Percentiles rank a stretch among this genome's conserved stretches.
Conservation (phyloP, 2,888 invertebrate species). For the Nipponacmea schrenckii region DNA sequence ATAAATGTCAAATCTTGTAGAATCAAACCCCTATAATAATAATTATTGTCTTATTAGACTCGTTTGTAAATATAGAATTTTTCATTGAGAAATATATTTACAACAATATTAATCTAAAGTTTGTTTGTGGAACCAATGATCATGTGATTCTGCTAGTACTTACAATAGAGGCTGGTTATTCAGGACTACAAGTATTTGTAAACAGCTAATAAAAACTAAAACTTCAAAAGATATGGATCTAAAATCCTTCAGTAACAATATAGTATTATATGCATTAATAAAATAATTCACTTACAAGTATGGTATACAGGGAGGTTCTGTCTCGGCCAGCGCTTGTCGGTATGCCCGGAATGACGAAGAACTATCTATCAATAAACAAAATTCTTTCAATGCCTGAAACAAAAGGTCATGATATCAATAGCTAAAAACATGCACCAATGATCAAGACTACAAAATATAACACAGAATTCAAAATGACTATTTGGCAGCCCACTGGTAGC, state of each 20-base stretch:
- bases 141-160: neutral
- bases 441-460: no score
- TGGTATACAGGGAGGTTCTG: constrained; percentile 97
- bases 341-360: constrained; percentile 98
- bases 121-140: no score
- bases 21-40: constrained; percentile 85
- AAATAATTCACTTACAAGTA: constrained; percentile 84
- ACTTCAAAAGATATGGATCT: no score
- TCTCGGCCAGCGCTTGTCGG: constrained; percentile 90
- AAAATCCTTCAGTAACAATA: no score
- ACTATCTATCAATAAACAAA: constrained; percentile 95
- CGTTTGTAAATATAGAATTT: no score
- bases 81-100: no score
- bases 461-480: no score
- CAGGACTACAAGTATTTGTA: neutral
- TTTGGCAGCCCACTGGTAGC: no score
- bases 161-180: neutral
- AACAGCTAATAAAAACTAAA: no score
- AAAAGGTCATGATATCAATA: constrained; percentile 17
- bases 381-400: constrained; percentile 83
- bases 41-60: neutral
- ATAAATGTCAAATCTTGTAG: constrained; percentile 99
- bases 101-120: no score
- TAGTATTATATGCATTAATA: neutral
- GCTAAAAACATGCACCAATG: neutral